Evolutionary conservation across 2,797 vertebrate genomes (phyloP).

Genomic region (Poeciliopsis paucimaculata): DNA sequence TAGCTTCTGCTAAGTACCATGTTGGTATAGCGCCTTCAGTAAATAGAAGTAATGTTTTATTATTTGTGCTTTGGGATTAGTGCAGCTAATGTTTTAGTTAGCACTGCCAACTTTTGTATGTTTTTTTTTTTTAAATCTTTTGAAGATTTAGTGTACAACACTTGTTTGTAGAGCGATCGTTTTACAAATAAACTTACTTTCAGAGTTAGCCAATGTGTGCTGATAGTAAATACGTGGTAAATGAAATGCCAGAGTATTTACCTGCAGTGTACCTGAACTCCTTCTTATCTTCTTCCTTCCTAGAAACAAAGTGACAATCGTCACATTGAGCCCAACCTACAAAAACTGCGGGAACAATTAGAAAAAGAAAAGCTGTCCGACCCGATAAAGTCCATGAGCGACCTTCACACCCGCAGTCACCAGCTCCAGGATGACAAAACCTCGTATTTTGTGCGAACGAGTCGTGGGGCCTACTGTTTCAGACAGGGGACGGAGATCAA

Average conservation of each 20-base stretch:
- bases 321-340: conserved; percentile 24
- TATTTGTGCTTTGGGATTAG: neutral
- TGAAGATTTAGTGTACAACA: neutral
- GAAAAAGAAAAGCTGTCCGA: conserved; percentile 27
- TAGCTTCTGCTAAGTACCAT: too few species aligned
- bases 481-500: conserved; percentile 88
- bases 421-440: conserved; percentile 85
- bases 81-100: neutral
- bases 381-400: conserved; percentile 61
- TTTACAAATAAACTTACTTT: neutral
- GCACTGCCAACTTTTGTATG: neutral
- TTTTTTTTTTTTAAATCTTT: neutral
- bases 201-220: neutral
- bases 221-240: neutral
- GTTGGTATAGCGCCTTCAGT: too few species aligned
- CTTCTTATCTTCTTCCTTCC: conserved; percentile 17
- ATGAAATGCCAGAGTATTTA: neutral
- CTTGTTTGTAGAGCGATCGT: neutral
- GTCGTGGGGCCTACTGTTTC: conserved; percentile 93
- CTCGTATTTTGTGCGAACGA: conserved; percentile 91
- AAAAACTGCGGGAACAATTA: neutral
- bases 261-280: neutral
- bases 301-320: conserved; percentile 57
- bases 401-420: conserved; percentile 83
- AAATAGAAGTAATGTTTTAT: too few species aligned